Evolutionary conservation across 1,140 invertebrate species (phyloP).

Genomic region (Dolichoris vasculosae): DNA sequence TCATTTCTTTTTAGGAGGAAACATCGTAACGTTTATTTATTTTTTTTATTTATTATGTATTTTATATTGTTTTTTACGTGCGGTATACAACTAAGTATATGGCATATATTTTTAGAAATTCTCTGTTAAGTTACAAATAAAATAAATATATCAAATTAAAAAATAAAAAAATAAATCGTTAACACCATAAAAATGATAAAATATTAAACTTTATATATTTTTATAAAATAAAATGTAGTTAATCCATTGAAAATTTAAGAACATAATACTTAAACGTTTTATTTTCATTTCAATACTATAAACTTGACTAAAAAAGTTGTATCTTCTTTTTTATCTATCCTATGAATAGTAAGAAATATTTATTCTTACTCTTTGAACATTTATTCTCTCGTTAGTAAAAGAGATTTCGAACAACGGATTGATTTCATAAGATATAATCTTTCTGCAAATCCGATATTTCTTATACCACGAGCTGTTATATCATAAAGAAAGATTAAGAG

Average conservation of each 20-base stretch:
- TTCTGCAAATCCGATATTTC: background rate
- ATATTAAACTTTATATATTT: background rate
- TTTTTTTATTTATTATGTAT: background rate
- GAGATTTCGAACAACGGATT: background rate
- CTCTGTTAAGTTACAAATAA: background rate
- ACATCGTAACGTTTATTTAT: background rate
- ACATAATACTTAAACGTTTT: background rate
- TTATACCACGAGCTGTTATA: background rate
- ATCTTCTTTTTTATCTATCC: background rate
- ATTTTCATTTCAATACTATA: background rate
- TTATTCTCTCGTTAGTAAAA: background rate
- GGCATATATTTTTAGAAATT: background rate
- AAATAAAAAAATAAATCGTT: background rate
- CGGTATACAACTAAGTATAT: background rate
- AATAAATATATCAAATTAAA: background rate
- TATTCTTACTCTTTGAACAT: background rate
- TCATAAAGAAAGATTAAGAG: background rate
- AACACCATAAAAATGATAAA: background rate
- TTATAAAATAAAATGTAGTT: background rate
- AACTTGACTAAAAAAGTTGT: background rate
- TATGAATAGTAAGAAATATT: conserved; percentile 5
- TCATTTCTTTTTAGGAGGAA: background rate
- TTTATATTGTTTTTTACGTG: background rate
- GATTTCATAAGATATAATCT: conserved; percentile 1
- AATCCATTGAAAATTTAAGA: background rate